phyloP scores from a whole-genome alignment of 2,113 vertebrate species.

The Rhynchomys soricoides region DNA sequence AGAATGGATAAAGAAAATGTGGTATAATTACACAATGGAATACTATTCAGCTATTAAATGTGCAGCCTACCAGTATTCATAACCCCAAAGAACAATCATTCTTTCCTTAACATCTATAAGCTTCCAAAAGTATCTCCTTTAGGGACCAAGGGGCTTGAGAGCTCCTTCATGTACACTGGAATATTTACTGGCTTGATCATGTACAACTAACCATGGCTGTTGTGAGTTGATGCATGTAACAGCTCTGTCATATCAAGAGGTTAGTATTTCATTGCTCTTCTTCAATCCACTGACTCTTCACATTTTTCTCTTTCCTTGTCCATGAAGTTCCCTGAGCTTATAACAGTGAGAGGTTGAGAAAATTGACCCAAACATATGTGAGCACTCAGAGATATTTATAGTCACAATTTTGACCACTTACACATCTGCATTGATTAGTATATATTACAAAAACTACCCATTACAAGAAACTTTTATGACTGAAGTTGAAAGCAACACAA shows the following conservation, averaged over 20 bases:
- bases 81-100: neutral
- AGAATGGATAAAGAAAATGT: too few relatives aligned
- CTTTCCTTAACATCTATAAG: neutral
- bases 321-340: neutral
- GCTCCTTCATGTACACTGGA: neutral
- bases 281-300: neutral
- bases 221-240: neutral
- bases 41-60: neutral
- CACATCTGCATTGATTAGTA: neutral
- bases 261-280: neutral
- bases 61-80: neutral
- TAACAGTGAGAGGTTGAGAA: neutral
- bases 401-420: neutral
- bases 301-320: neutral
- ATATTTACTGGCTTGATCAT: neutral
- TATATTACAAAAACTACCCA: neutral
- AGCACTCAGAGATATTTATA: neutral
- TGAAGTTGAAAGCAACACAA: neutral
- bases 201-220: neutral
- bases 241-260: neutral
- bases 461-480: neutral
- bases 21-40: too few relatives aligned
- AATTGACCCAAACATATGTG: neutral
- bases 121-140: neutral
- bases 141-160: neutral